Percentiles rank a stretch among this genome's conserved stretches.
These are phyloP conservation scores for Daubentonia madagascariensis DNA, from an alignment of 2,113 vertebrate genomes.

Conservation along the genomic window DNA sequence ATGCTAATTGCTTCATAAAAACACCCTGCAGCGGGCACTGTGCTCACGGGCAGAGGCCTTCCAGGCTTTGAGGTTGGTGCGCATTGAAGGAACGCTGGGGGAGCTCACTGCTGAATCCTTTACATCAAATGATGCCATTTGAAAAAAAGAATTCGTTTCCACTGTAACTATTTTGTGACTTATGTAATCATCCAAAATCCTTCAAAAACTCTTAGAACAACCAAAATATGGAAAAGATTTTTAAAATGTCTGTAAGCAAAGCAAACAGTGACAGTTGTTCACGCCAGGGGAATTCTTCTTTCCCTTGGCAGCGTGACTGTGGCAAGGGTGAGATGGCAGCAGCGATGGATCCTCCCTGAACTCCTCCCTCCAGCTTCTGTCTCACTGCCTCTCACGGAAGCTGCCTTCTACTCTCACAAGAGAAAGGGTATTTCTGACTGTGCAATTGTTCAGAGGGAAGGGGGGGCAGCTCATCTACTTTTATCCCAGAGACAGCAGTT, in stretches of 20 bases:
- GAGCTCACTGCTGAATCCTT: background rate
- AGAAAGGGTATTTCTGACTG: background rate
- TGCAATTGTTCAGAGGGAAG: background rate
- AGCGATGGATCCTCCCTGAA: background rate
- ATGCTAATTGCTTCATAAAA: rapidly evolving
- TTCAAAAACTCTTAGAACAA: background rate
- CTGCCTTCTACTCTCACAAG: background rate
- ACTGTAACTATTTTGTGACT: background rate
- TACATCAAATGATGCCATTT: rapidly evolving
- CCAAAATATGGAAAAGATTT: no score
- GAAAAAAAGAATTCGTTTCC: background rate
- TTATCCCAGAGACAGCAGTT: background rate
- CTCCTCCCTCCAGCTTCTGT: no score
- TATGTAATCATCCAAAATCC: background rate
- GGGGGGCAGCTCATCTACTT: no score
- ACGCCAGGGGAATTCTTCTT: background rate
- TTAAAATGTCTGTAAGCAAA: background rate
- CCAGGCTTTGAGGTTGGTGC: background rate
- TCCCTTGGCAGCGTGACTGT: background rate
- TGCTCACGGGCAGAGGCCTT: rapidly evolving
- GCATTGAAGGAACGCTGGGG: rapidly evolving
- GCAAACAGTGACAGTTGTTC: rapidly evolving
- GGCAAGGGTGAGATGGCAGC: background rate
- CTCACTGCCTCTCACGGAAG: background rate
- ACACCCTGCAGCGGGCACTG: rapidly evolving